Conservation (phyloP, 64 coral and sea anemone genomes). For the Platygyra sinensis region DNA sequence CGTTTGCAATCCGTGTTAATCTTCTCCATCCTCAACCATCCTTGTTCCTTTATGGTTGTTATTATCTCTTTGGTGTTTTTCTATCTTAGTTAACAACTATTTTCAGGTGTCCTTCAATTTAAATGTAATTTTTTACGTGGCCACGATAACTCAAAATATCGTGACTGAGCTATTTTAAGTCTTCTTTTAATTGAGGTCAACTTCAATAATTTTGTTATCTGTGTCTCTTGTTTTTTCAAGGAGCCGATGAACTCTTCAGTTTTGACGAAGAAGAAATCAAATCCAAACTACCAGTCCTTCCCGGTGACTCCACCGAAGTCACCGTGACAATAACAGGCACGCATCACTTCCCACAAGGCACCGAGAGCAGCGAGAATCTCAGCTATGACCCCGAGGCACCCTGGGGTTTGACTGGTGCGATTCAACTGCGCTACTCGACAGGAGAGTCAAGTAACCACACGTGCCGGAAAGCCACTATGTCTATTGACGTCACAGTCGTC, state of each 20-base stretch:
- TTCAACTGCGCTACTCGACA: conserved; percentile 75
- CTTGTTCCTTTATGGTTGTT: too few species aligned
- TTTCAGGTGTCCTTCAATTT: too few species aligned
- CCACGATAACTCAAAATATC: too few species aligned
- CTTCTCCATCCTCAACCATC: too few species aligned
- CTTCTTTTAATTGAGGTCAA: too few species aligned
- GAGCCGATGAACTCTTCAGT: conserved; percentile 74
- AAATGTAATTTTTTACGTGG: too few species aligned
- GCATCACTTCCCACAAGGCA: conserved; percentile 53
- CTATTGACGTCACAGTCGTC: conserved; percentile 83
- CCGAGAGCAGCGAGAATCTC: conserved; percentile 50
- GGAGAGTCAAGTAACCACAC: conserved; percentile 45
- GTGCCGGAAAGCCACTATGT: conserved; percentile 71
- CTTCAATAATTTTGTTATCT: too few species aligned
- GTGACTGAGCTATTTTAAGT: too few species aligned
- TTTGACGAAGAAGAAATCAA: conserved; percentile 79
- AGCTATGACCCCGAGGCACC: conserved; percentile 58
- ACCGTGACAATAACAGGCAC: conserved; percentile 79
- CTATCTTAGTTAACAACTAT: too few species aligned
- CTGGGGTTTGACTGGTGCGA: conserved; percentile 86
- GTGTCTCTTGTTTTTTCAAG: conserved; percentile 5
- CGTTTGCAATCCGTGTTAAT: too few species aligned
- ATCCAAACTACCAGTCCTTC: conserved; percentile 71
- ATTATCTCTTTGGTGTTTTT: too few species aligned
- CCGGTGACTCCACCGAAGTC: conserved; percentile 64